These are phyloP conservation scores for Astur gentilis DNA, from an alignment of 2,113 vertebrate species.

Conservation along the genomic window DNA sequence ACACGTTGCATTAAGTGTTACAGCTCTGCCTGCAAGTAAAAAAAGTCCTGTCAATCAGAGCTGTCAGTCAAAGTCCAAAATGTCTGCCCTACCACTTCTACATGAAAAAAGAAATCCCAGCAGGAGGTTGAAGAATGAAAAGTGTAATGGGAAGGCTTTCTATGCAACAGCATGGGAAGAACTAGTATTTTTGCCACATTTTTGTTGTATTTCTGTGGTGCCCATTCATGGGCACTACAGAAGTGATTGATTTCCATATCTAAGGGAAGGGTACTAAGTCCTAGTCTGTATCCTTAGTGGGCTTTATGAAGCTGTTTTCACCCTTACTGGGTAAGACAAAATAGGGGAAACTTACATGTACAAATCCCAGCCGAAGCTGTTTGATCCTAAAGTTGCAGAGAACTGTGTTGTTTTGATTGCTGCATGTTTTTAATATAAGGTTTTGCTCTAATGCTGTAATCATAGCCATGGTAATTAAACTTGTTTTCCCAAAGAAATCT, in stretches of 20 bases:
- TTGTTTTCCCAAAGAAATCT: not conserved
- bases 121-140: not conserved
- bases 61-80: not conserved
- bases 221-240: not conserved
- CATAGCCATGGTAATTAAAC: not conserved
- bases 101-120: not conserved
- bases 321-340: not conserved
- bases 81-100: not conserved
- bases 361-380: not conserved
- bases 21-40: not conserved
- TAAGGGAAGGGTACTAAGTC: not conserved
- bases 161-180: not conserved
- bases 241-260: not conserved
- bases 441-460: not conserved
- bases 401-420: not conserved
- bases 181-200: not conserved
- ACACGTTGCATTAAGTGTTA: not conserved
- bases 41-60: not conserved
- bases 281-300: not conserved
- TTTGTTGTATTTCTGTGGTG: not conserved
- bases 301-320: not conserved
- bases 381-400: not conserved
- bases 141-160: not conserved
- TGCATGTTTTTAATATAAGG: not conserved
- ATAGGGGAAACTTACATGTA: not conserved